Conservation (phyloP, 92 coral and sea anemone genomes). For the Hydrozoanthus gracilis region DNA sequence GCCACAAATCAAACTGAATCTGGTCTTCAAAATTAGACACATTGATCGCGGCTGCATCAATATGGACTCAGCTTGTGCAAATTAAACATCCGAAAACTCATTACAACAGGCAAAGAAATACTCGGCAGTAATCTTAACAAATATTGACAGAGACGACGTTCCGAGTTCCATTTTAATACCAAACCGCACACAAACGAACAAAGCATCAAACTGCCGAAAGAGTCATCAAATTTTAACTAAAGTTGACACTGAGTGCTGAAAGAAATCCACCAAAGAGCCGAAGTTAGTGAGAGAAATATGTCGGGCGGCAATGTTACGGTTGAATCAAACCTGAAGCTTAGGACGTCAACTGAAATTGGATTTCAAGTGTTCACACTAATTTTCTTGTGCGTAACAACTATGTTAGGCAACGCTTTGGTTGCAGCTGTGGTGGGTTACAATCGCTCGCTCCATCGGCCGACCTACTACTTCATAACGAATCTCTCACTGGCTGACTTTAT, state of each 20-base stretch:
- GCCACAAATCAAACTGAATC: neutral
- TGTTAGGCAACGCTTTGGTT: constrained; percentile 17
- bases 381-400: constrained; percentile 22
- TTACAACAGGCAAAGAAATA: constrained; percentile 20
- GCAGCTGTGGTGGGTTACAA: constrained; percentile 16
- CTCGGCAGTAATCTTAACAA: constrained; percentile 16
- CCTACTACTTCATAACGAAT: constrained; percentile 42
- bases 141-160: constrained; percentile 26
- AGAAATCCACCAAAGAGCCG: neutral
- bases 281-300: neutral
- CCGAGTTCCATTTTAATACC: constrained; percentile 18
- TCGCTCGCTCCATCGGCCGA: constrained; percentile 25
- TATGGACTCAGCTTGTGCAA: constrained; percentile 1
- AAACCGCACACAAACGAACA: neutral
- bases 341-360: constrained; percentile 17
- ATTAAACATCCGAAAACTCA: neutral
- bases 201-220: neutral
- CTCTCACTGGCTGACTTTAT: constrained; percentile 41
- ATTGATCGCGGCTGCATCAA: neutral
- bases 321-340: neutral
- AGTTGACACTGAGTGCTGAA: neutral
- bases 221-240: neutral
- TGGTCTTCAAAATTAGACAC: neutral
- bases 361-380: constrained; percentile 27
- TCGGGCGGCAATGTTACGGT: neutral